Conservation (phyloP, 1,140 invertebrate genomes). For the Cyrtorhinus lividipennis region DNA sequence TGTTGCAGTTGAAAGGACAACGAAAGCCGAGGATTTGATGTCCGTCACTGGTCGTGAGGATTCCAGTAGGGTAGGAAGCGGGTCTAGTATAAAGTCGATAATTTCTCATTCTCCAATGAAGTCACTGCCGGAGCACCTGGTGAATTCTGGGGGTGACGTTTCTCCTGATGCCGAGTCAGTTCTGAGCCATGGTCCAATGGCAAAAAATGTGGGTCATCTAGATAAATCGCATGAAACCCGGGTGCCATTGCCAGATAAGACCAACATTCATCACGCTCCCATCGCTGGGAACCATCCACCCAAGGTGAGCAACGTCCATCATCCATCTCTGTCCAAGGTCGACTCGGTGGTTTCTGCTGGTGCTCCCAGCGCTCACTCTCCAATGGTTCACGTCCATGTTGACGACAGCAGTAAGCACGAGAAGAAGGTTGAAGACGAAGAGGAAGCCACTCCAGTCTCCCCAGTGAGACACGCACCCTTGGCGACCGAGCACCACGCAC, state of each 20-base stretch:
- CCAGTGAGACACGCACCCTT: background rate
- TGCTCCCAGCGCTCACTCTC: background rate
- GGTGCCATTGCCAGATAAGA: no score
- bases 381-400: background rate
- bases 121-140: background rate
- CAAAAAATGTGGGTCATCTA: background rate
- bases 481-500: background rate
- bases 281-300: background rate
- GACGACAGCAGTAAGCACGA: background rate
- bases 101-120: no score
- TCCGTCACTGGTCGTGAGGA: no score
- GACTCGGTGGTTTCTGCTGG: background rate
- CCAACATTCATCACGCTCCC: background rate
- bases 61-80: no score
- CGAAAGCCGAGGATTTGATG: background rate
- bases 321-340: background rate
- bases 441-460: background rate
- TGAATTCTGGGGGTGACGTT: background rate
- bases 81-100: no score
- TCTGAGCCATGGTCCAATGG: background rate
- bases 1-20: background rate
- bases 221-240: no score
- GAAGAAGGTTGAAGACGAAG: background rate
- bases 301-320: background rate
- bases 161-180: background rate